These are phyloP conservation scores for Notodonta ziczac DNA, from an alignment of 2,888 invertebrate species.

Conservation along the genomic window DNA sequence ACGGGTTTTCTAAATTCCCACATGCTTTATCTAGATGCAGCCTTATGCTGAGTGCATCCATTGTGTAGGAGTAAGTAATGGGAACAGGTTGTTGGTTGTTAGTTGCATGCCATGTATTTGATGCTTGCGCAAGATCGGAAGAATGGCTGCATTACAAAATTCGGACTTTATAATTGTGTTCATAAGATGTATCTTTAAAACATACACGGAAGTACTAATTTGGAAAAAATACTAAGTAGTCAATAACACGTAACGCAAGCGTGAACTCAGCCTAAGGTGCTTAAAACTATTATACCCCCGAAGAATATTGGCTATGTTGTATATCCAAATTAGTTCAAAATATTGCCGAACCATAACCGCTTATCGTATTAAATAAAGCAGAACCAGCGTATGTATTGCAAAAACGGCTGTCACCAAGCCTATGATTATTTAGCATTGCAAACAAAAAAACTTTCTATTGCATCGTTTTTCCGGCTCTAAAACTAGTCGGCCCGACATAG, in stretches of 20 bases:
- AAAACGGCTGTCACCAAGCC: constrained; percentile 25
- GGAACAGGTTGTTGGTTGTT: constrained; percentile 16
- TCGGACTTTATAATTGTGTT: neutral
- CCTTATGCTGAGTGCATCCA: constrained; percentile 35
- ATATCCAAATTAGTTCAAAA: too few species aligned
- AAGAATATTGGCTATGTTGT: too few species aligned
- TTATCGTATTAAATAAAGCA: neutral
- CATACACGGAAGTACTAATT: too few species aligned
- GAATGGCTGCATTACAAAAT: neutral
- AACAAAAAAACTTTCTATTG: constrained; percentile 70
- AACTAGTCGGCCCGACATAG: constrained; percentile 31
- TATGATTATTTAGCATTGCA: constrained; percentile 41
- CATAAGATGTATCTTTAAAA: too few species aligned
- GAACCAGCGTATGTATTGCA: neutral
- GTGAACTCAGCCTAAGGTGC: too few species aligned
- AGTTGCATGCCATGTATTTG: constrained; percentile 8
- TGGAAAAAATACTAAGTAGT: too few species aligned
- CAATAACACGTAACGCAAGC: too few species aligned
- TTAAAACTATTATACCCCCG: too few species aligned
- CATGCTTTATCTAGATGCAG: constrained; percentile 39
- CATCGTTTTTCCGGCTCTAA: constrained; percentile 61
- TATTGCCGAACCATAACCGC: neutral
- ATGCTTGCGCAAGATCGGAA: constrained; percentile 6
- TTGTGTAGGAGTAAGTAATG: constrained; percentile 18
- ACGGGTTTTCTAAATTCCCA: constrained; percentile 54